Evolutionary conservation across 2,888 invertebrate species (phyloP).

Genomic region (Drosophila percnosoma): DNA sequence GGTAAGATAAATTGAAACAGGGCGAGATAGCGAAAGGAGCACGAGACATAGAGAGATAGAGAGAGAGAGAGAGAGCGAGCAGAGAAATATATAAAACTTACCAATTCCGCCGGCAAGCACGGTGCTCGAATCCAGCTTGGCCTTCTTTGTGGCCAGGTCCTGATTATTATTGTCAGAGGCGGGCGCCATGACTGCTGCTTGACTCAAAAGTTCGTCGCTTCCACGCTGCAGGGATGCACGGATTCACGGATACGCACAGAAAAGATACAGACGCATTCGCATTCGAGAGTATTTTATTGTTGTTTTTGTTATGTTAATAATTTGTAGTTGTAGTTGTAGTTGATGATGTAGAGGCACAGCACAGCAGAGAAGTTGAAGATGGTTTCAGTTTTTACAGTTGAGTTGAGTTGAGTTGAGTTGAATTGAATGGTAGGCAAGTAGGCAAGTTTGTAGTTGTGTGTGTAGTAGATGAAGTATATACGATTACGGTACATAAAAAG

Average conservation of each 20-base stretch:
- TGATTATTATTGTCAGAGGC: conserved; percentile 98
- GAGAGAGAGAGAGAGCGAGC: conserved; percentile 10
- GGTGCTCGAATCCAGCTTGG: conserved; percentile 86
- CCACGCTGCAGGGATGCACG: conserved; percentile 90
- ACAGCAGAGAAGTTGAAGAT: conserved; percentile 77
- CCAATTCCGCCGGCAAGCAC: conserved; percentile 85
- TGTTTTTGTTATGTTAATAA: conserved; percentile 47
- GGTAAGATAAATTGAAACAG: conserved; percentile 24
- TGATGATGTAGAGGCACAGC: conserved; percentile 73
- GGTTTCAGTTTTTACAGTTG: conserved; percentile 53
- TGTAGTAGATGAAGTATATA: conserved; percentile 79
- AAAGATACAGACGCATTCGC: conserved; percentile 39
- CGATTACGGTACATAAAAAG: conserved; percentile 79
- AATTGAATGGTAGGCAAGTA: conserved; percentile 67
- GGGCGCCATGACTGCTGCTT: conserved; percentile 97
- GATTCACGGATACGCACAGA: conserved; percentile 30
- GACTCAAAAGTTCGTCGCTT: conserved; percentile 98
- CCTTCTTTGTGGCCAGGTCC: conserved; percentile 97
- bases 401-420: conserved; percentile 47
- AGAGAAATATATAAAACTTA: conserved; percentile 74
- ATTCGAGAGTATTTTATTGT: conserved; percentile 27
- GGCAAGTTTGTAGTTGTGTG: conserved; percentile 74
- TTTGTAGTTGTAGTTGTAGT: conserved; percentile 54
- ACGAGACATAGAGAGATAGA: neutral
- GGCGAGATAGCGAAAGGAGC: neutral